phyloP scores from a whole-genome alignment of 2,797 vertebrate genomes.

The Manis pentadactyla region DNA sequence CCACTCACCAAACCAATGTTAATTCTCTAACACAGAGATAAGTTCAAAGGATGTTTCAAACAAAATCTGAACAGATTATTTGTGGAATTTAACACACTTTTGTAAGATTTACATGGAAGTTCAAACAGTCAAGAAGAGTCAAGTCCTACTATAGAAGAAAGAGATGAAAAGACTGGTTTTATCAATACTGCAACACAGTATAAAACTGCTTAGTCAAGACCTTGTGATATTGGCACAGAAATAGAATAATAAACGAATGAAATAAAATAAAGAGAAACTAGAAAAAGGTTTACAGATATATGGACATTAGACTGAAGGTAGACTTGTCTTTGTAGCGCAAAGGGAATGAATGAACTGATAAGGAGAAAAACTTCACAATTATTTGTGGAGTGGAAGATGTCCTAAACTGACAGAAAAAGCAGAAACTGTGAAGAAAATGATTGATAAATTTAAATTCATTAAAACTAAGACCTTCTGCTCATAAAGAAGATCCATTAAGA shows the following conservation, averaged over 20 bases:
- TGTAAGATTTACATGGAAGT: neutral
- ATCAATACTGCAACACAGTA: neutral
- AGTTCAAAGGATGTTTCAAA: neutral
- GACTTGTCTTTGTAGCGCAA: neutral
- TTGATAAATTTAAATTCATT: neutral
- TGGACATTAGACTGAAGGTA: neutral
- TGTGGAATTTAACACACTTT: neutral
- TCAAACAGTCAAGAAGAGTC: neutral
- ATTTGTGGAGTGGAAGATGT: neutral
- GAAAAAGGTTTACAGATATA: neutral
- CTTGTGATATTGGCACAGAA: neutral
- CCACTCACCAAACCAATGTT: neutral
- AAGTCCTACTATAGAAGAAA: neutral
- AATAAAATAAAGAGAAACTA: neutral
- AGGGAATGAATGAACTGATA: neutral
- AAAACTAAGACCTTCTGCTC: neutral
- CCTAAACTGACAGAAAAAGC: neutral
- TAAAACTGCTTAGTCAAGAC: neutral
- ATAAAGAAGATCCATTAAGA: neutral
- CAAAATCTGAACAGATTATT: neutral
- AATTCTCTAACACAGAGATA: neutral
- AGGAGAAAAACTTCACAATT: neutral
- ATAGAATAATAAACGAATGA: neutral
- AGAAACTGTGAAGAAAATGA: neutral
- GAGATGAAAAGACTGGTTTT: neutral